Evolutionary conservation across 2,888 invertebrate genomes (phyloP), one percentile per base, ranked within the genome.

Genomic region (Mystacides longicornis): DNA sequence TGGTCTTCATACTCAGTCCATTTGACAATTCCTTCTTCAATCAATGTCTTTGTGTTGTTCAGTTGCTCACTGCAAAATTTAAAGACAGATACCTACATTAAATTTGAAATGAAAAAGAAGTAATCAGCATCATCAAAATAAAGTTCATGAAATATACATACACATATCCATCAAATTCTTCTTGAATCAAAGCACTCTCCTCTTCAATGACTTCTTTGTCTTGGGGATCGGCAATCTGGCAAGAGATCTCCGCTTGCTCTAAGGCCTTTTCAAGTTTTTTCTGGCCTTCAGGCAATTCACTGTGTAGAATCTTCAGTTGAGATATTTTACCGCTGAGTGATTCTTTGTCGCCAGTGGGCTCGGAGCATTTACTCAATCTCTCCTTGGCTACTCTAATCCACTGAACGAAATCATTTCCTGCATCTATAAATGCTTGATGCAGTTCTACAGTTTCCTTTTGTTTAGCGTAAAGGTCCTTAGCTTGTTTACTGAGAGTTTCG

Each of bases 1-100:
- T 92, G 90, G 70, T 93, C 92, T 73, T 93, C 93, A 68, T 93
- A 94, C 70, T 93, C 93, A 1, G 90, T 91, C 93, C 93, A 93
- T 69, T 92, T 91, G 0, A 92, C 92, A 67, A 93, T 89, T 64
- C 92, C 93, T 60, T 86, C 82, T 73, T 94, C 93, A 49, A 94
- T 77, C 42, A 89, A 74, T 62, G 82, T 81, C 73, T 92, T 93
- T 2, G 89, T 88, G 64, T 82, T 86, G 64, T 83, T 86, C 3
- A 93, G 71, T 57, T 86, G 84, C 64, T 92, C 92, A 45, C 86
- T 85, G 67, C 70, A 75, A 66, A 63, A 48, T 53, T 33, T 60
- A 57, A 51, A 54, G 49, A 42, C 46, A 23, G 2, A 5, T 4
- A n/a, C n/a, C n/a, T n/a, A 46, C 2, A 48, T 48, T 23, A 14